Evolutionary conservation across 2,113 vertebrate species (phyloP).

Genomic region (Indicator indicator): DNA sequence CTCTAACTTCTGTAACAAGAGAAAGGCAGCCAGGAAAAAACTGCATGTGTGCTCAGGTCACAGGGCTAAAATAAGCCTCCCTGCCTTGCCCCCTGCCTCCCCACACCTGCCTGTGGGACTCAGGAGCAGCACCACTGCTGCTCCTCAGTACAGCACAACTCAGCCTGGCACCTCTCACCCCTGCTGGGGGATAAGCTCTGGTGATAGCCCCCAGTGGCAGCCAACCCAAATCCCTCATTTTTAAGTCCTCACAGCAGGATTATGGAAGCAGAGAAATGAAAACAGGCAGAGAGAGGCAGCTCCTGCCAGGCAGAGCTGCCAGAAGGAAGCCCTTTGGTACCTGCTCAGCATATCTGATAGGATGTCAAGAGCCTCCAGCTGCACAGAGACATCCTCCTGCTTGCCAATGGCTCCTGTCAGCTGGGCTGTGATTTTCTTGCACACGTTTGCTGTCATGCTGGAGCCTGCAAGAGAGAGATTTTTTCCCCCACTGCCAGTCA

Average conservation of each 20-base stretch:
- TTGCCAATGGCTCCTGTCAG: constrained; percentile 90
- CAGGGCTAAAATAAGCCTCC: constrained; percentile 51
- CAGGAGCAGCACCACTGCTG: neutral
- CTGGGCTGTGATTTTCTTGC: constrained; percentile 93
- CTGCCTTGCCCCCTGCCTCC: neutral
- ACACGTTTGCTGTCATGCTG: constrained; percentile 85
- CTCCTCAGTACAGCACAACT: neutral
- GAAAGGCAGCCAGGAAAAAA: neutral
- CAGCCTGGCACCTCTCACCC: neutral
- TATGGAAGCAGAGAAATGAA: constrained; percentile 2
- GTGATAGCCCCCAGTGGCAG: neutral
- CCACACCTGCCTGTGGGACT: neutral
- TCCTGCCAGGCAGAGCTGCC: neutral
- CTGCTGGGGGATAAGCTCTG: neutral
- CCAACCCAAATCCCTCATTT: neutral
- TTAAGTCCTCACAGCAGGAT: neutral
- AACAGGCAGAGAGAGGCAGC: neutral
- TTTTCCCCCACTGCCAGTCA: neutral
- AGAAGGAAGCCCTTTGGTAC: constrained; percentile 64
- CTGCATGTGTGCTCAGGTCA: neutral
- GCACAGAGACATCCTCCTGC: constrained; percentile 91
- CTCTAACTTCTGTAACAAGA: constrained; percentile 19
- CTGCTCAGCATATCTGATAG: constrained; percentile 96
- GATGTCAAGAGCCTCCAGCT: constrained; percentile 96
- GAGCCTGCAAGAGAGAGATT: constrained; percentile 74